Percentiles rank a stretch among this genome's conserved stretches.
Evolutionary conservation across 2,113 vertebrate genomes (phyloP).

Genomic region (Pampusana beccarii): DNA sequence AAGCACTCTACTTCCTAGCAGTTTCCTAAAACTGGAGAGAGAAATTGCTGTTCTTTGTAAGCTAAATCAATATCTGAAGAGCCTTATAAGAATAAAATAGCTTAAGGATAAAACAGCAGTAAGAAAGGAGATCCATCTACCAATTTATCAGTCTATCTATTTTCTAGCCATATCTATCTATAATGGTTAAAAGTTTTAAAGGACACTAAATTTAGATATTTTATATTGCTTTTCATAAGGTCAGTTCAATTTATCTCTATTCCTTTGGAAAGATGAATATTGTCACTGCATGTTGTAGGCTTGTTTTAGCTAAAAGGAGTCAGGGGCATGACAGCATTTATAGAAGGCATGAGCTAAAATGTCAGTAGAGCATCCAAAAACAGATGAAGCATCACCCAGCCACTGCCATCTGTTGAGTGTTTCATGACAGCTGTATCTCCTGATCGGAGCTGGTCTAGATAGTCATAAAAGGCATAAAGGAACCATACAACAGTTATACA

Average conservation of each 20-base stretch:
- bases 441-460: constrained; percentile 66
- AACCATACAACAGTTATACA: constrained; percentile 21
- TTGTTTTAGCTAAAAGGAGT: constrained; percentile 64
- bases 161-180: constrained; percentile 61
- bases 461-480: constrained; percentile 60
- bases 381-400: constrained; percentile 63
- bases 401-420: constrained; percentile 79
- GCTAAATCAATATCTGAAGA: constrained; percentile 68
- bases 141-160: constrained; percentile 58
- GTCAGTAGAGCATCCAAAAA: constrained; percentile 69
- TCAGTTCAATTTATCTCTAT: constrained; percentile 71
- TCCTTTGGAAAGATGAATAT: constrained; percentile 69
- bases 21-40: constrained; percentile 67
- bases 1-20: constrained; percentile 36
- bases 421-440: constrained; percentile 80
- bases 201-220: constrained; percentile 68
- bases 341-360: constrained; percentile 68
- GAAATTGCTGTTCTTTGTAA: constrained; percentile 63
- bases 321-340: constrained; percentile 66
- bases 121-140: constrained; percentile 62
- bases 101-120: constrained; percentile 58
- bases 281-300: constrained; percentile 58
- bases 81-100: constrained; percentile 69
- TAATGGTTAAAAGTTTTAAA: constrained; percentile 72
- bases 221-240: constrained; percentile 66